These are phyloP conservation scores for Corythornis madagascariensis DNA, from an alignment of 2,113 vertebrate species.

Conservation along the genomic window DNA sequence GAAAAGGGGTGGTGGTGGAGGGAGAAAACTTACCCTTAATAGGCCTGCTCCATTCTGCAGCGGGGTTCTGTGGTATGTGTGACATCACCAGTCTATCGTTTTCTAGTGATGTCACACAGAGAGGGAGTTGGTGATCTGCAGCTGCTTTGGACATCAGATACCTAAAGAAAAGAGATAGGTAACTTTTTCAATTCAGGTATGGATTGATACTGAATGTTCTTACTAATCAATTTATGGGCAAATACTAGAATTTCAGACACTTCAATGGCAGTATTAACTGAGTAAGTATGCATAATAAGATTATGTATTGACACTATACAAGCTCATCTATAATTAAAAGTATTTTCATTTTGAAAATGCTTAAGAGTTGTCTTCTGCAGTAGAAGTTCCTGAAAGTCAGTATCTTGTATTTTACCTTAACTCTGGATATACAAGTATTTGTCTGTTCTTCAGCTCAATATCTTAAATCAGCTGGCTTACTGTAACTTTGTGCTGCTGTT, in stretches of 20 bases:
- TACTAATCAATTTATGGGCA: background rate
- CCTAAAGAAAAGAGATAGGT: conserved; percentile 61
- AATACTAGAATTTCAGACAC: background rate
- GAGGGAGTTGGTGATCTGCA: conserved; percentile 74
- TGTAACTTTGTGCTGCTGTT: background rate
- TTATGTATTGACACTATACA: background rate
- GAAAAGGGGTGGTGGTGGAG: conserved; percentile 64
- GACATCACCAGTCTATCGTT: conserved; percentile 65
- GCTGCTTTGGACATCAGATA: conserved; percentile 77
- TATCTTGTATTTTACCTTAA: background rate
- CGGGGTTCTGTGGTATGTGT: conserved; percentile 68
- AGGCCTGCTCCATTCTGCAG: conserved; percentile 74
- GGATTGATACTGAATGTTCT: background rate
- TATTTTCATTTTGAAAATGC: background rate
- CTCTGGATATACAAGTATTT: background rate
- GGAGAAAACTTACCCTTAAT: conserved; percentile 72
- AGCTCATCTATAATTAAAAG: background rate
- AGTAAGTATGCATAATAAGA: background rate
- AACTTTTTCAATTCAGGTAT: conserved; percentile 55
- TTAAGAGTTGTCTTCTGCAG: background rate
- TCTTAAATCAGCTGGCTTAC: background rate
- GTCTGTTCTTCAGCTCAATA: background rate
- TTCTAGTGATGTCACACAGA: conserved; percentile 70
- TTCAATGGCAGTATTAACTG: background rate
- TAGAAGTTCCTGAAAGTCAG: background rate